Base-by-base conservation (phyloP, 23 tunicate genomes). In the Halocynthia aurantium region DNA sequence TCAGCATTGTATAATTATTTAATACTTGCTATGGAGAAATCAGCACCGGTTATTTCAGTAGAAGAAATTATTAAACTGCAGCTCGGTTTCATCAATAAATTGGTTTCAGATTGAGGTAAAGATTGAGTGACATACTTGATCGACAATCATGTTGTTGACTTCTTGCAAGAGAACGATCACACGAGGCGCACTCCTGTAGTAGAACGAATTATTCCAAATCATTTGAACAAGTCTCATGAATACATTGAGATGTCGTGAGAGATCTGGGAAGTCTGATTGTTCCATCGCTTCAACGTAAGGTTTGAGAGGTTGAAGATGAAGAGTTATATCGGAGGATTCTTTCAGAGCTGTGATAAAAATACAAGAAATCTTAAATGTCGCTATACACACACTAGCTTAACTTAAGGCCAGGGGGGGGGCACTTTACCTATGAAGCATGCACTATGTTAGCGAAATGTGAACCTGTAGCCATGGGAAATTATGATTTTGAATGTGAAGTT, bases 81-180 rank as follows among this genome's bases (percentile, higher is more conserved):
- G 44, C 44, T 31, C 2, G 44, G 44, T 31, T 31, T 31, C 44
- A 31, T 1, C 44, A 31, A 31, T 31, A 31, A 31, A 31, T 31
- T 31, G 44, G 44, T 31, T 31, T 31, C 4, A n/a, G n/a, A n/a
- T n/a, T n/a, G n/a, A n/a, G n/a, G n/a, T n/a, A n/a, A 1, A 31
- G 44, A 31, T 31, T 2, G 44, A 1, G 44, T 31, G 2, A 9
- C 77, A 53, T 55, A 90, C 97, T 69, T 90, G 97, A 76, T 85
- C 90, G 61, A 90, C 87, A 57, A 90, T 84, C 90, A 85, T 85
- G 81, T 90, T 85, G 75, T 81, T 85, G 73, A 90, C 77, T 77
- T 90, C 90, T 71, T 90, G 97, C 51, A 90, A 81, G 8, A 90
- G 53, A 7, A 85, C 81, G 19, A 85, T 90, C 6, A 90, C 76